These are phyloP conservation scores for Diarsia mendica DNA, from an alignment of 2,888 invertebrate species.

Conservation along the genomic window DNA sequence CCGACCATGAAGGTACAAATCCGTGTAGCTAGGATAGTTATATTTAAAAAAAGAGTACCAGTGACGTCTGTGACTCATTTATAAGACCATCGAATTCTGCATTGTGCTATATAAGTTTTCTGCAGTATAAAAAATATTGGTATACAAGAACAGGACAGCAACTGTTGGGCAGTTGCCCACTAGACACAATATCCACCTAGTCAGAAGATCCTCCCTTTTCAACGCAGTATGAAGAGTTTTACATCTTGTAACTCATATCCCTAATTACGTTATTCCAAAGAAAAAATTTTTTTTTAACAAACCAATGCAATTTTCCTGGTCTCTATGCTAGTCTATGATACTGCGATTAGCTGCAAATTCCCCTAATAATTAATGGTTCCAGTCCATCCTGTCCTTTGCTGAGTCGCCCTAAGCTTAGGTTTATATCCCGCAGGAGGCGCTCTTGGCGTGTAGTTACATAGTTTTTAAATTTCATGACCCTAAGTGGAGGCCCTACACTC, in stretches of 20 bases:
- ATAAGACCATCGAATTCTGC: not conserved
- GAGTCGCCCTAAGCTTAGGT: not conserved
- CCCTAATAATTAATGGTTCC: not conserved
- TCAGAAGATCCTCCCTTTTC: not conserved
- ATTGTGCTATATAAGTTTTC: too few relatives aligned
- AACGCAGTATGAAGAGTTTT: not conserved
- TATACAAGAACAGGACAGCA: not conserved
- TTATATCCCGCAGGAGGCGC: not conserved
- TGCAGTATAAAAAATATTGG: not conserved
- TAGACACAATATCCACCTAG: not conserved
- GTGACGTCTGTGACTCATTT: not conserved
- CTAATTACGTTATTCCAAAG: not conserved
- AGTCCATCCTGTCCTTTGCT: not conserved
- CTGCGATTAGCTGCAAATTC: not conserved
- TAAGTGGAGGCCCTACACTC: not conserved
- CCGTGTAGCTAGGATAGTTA: not conserved
- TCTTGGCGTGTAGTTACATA: not conserved
- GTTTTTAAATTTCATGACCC: not conserved
- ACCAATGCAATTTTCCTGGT: not conserved
- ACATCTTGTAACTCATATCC: not conserved
- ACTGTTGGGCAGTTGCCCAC: too few relatives aligned
- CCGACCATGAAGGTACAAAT: not conserved
- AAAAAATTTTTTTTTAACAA: not conserved
- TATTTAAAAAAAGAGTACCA: not conserved
- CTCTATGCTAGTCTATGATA: not conserved